Evolutionary conservation across 1,140 invertebrate species (phyloP), one percentile per base, ranked within the genome.

Genomic region (Marisa cornuarietis): DNA sequence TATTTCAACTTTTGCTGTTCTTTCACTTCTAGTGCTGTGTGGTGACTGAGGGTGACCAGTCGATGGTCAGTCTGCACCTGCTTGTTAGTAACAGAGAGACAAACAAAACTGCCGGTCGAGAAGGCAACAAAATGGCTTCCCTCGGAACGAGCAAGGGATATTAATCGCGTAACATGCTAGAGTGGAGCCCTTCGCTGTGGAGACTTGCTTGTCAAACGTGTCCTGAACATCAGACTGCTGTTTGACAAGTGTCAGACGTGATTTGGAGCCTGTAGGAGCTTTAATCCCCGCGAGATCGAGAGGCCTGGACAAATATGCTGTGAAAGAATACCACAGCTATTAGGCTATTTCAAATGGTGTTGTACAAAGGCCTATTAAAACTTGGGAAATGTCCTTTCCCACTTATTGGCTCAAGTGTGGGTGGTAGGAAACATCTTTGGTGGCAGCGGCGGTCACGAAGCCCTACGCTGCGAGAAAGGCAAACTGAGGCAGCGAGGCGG

Each of bases 321-420:
- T 63, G 58, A 75, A 75, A 75, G 54, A 61, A 61, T 62, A 61
- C 16, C 22, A 24, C 54, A 54, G 31, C 2, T 75, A 75, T 24
- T 61, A 75, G 73, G 73, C 73, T 75, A 51, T 75, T 75, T 62
- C n/a, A 61, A 61, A 61, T 42, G 54, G 73, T 61, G 73, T 75
- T 31, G 58, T 31, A 75, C 73, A 75, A 24, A 75, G 73, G 73
- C 73, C 73, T 75, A 75, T 75, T 75, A 75, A 75, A 75, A 75
- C 73, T 58, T 5, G 58, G 22, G 24, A 75, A 75, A 75, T 9
- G 54, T 58, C 54, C 54, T 58, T 58, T 58, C 54, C 54, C 54
- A 58, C 54, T 58, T 58, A 58, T 18, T 58, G 54, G 54, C 54
- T 58, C 54, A 18, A 58, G 54, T 58, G 54, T 58, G 54, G 54